These are phyloP conservation scores for Oscheius sp. DNA, from an alignment of 2,888 invertebrate species.

Conservation along the genomic window DNA sequence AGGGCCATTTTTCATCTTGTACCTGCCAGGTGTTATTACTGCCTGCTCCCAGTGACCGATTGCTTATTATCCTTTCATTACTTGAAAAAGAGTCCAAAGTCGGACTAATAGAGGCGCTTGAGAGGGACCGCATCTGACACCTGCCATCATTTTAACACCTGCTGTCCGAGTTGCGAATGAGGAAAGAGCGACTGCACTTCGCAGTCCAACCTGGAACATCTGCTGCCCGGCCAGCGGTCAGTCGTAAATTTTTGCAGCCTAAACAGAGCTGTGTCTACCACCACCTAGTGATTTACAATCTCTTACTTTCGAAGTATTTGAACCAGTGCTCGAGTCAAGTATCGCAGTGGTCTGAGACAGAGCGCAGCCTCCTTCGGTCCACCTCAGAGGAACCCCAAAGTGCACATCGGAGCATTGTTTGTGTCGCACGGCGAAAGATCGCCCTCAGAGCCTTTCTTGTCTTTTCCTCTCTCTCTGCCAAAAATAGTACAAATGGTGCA, in stretches of 20 bases:
- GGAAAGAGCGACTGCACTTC: background rate
- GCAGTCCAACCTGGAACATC: slow-evolving; percentile 9
- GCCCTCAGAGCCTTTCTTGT: slow-evolving; percentile 19
- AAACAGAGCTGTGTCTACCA: background rate
- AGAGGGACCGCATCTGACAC: slow-evolving; percentile 7
- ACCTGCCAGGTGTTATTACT: background rate
- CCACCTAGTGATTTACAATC: too few relatives aligned
- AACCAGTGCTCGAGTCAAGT: too few relatives aligned
- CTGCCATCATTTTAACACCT: slow-evolving; percentile 19
- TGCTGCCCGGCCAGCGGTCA: slow-evolving; percentile 16
- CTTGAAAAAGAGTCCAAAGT: background rate
- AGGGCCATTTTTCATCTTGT: background rate
- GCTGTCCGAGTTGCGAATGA: background rate
- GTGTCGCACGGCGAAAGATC: slow-evolving; percentile 36
- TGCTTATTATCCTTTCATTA: background rate
- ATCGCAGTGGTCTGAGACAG: too few relatives aligned
- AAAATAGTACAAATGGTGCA: background rate
- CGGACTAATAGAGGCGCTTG: background rate
- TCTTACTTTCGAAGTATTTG: too few relatives aligned
- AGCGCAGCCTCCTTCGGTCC: slow-evolving; percentile 17
- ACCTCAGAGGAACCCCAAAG: slow-evolving; percentile 15
- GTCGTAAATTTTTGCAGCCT: slow-evolving; percentile 19
- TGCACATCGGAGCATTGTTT: slow-evolving; percentile 31
- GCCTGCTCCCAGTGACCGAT: background rate
- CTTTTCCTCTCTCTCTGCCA: background rate